phyloP scores from a whole-genome alignment of 2,888 invertebrate species.

The Eueremaeus valkanovi region DNA sequence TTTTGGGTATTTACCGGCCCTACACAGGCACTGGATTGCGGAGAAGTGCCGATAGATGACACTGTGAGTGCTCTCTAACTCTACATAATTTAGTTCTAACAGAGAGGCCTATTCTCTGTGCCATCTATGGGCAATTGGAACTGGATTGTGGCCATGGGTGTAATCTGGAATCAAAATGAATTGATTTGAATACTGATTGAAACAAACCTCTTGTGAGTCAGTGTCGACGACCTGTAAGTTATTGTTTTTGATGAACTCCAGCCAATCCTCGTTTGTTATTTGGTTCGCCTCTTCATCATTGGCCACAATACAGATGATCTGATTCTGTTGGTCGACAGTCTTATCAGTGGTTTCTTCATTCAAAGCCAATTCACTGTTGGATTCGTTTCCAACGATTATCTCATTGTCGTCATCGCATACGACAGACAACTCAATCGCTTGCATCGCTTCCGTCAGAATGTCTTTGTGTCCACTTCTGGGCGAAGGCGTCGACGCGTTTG shows the following conservation, averaged over 20 bases:
- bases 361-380: background rate
- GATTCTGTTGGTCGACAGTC: background rate
- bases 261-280: background rate
- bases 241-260: background rate
- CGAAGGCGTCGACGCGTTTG: background rate
- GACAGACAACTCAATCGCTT: background rate
- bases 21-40: no score
- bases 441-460: background rate
- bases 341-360: background rate
- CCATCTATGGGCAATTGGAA: no score
- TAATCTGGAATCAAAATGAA: background rate
- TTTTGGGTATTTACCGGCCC: no score
- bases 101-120: no score
- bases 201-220: background rate
- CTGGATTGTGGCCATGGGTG: background rate
- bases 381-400: background rate
- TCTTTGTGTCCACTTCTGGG: constrained; percentile 1
- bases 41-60: no score
- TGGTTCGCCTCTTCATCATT: background rate
- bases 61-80: no score
- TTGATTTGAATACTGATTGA: background rate
- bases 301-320: background rate
- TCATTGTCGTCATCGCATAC: background rate
- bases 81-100: no score
- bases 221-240: background rate